Evolutionary conservation across 2,888 invertebrate genomes (phyloP).

Genomic region (Lasioglossum calceatum): DNA sequence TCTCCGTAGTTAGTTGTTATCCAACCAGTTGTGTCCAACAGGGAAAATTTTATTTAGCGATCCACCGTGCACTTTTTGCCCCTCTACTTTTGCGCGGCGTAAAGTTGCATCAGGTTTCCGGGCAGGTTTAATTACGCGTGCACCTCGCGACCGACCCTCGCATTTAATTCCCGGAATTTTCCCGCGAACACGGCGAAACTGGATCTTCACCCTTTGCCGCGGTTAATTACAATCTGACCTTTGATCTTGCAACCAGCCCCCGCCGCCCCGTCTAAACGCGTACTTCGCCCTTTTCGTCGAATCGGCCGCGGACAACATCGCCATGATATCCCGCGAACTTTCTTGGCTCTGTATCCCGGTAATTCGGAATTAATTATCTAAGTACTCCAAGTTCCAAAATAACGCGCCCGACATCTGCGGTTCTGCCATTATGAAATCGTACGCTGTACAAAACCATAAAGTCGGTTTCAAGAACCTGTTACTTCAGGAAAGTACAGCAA

Average conservation of each 20-base stretch:
- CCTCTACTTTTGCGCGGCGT: not conserved
- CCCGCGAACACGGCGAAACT: constrained; percentile 20
- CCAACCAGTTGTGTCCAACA: not conserved
- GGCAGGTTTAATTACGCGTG: constrained; percentile 50
- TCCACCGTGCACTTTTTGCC: not conserved
- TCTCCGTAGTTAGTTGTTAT: not conserved
- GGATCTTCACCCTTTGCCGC: constrained; percentile 41
- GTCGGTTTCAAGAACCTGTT: not conserved
- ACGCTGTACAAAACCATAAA: not conserved
- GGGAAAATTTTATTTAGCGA: constrained; percentile 33
- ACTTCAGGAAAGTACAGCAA: not conserved
- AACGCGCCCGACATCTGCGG: not conserved
- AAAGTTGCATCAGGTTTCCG: constrained; percentile 23
- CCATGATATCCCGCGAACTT: not conserved
- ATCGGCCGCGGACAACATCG: not conserved
- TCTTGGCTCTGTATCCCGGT: not conserved
- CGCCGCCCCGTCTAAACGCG: not conserved
- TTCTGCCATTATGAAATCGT: not conserved
- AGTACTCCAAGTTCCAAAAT: not conserved
- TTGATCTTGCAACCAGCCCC: constrained; percentile 32
- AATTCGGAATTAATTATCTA: not conserved
- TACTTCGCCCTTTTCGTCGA: not conserved
- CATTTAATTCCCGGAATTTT: constrained; percentile 32
- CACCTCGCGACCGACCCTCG: constrained; percentile 17
- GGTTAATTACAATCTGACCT: constrained; percentile 52